Evolutionary conservation across 2,888 invertebrate genomes (phyloP).

Genomic region (Pristionchus maxplancki): DNA sequence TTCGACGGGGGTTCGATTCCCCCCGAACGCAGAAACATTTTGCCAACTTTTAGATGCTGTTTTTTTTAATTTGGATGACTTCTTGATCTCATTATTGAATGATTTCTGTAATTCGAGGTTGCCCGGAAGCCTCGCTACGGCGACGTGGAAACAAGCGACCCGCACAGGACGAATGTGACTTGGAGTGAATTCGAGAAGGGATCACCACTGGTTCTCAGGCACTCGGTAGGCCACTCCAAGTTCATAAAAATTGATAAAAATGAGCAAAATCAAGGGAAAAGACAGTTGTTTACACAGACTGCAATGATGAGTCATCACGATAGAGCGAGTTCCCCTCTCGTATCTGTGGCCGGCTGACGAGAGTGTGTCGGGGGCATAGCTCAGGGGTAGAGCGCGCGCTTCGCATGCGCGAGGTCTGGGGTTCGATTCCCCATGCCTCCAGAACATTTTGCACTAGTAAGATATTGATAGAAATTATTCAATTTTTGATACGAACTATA

Average conservation of each 20-base stretch:
- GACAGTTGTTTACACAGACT: not conserved
- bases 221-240: constrained; percentile 55
- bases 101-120: not conserved
- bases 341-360: not conserved
- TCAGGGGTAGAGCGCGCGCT: constrained; percentile 77
- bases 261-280: not conserved
- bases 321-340: not conserved
- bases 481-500: not conserved
- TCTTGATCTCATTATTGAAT: not conserved
- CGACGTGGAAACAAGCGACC: constrained; percentile 61
- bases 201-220: constrained; percentile 58
- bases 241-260: not conserved
- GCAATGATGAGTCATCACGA: not conserved
- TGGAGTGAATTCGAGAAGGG: constrained; percentile 65
- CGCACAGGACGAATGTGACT: constrained; percentile 54
- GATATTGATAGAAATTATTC: too few species aligned
- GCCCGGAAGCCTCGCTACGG: constrained; percentile 59
- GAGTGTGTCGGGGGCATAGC: constrained; percentile 68
- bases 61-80: not conserved
- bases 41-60: constrained; percentile 8
- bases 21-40: constrained; percentile 57
- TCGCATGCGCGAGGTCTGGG: constrained; percentile 77
- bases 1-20: constrained; percentile 63
- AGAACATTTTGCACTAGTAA: not conserved
- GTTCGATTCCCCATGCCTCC: constrained; percentile 51